Base-by-base conservation (phyloP, 2,797 vertebrate species). In the Halcyon smyrnensis region DNA sequence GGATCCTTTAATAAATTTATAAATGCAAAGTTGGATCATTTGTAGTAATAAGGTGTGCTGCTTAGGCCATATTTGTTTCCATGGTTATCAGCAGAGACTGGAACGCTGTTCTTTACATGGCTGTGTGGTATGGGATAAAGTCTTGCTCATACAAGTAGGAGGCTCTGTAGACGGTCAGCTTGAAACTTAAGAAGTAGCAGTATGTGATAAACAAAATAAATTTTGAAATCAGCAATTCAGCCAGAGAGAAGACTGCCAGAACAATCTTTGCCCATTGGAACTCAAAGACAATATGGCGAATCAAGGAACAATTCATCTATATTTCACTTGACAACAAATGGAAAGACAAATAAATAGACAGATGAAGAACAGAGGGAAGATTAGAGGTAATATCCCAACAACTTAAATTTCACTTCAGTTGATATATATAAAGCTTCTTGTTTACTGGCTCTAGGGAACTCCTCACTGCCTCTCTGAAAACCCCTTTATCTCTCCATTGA, bases 1-100 rank as follows among this genome's bases (percentile, higher is more conserved):
- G 51, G 94, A 76, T 79, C 73, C 91, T 88, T 88, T 89, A 96
- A 94, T 94, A 95, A 91, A 96, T 76, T 54, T 59, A 85, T 77
- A 91, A 92, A 93, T 37, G 84, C 87, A 84, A 94, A 87, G 27
- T 65, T 83, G 90, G 62, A 95, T 95, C 34, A 82, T 84, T 86
- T 91, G 92, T 93, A 95, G 92, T 60, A 96, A 87, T 60, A 90
- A 94, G 37, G 15, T 57, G 67, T 91, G 43, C 36, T 27, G 20
- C 76, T 87, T 92, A 95, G 85, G 84, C 32, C 18, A 36, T 56
- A 90, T 90, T 94, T 81, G 59, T 93, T 96, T 93, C 90, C 78
- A 87, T 62, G 70, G 53, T 78, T 96, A 93, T 80, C 77, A 84
- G 59, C 39, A 68, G 28, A 77, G 53, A 64, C 32, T 63, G 64